A percentile compares a stretch with the other conserved stretches of the same genome.
Conservation (phyloP, 2,888 invertebrate genomes). For the Epicampocera succincta region DNA sequence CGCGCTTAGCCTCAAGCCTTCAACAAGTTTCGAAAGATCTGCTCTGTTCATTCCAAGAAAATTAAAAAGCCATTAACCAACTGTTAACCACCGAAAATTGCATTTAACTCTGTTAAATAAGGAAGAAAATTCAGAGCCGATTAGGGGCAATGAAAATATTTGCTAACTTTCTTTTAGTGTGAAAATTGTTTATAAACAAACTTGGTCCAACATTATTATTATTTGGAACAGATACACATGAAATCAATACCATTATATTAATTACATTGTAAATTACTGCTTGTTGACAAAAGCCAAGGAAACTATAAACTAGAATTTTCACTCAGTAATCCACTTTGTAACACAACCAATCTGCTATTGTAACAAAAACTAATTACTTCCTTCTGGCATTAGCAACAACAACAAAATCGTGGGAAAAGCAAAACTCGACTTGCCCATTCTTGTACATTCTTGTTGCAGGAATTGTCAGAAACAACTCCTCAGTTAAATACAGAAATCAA, state of each 20-base stretch:
- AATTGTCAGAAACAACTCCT: slow-evolving; percentile 20
- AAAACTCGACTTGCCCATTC: neutral
- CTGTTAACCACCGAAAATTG: neutral
- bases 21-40: too few species aligned
- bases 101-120: too few species aligned
- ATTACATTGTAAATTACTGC: slow-evolving; percentile 50
- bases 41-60: too few species aligned
- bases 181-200: slow-evolving; percentile 6
- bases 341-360: slow-evolving; percentile 41
- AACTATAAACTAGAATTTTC: neutral
- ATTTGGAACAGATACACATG: slow-evolving; percentile 4
- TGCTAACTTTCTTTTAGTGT: neutral
- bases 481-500: slow-evolving; percentile 62
- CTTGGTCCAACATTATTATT: slow-evolving; percentile 4
- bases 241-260: neutral
- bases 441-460: neutral
- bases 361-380: slow-evolving; percentile 50
- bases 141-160: neutral
- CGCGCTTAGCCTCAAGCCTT: too few species aligned
- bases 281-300: slow-evolving; percentile 9
- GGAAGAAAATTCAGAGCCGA: neutral
- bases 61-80: too few species aligned
- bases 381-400: neutral
- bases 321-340: neutral
- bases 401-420: neutral